Evolutionary conservation across 2,113 vertebrate genomes (phyloP).

Genomic region (Danionella cerebrum): DNA sequence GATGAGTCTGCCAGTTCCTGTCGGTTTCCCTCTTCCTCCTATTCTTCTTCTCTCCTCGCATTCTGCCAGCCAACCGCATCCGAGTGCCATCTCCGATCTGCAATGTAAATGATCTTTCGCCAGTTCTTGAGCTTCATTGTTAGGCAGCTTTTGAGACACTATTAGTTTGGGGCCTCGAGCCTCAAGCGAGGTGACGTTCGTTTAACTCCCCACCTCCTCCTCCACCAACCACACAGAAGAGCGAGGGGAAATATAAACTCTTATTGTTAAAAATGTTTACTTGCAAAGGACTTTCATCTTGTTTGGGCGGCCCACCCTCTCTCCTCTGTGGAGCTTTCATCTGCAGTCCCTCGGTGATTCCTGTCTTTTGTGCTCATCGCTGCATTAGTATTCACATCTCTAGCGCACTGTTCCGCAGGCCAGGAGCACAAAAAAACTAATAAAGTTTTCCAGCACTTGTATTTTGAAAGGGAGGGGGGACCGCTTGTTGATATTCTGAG

Average conservation of each 20-base stretch:
- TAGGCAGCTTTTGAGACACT: conserved; percentile 51
- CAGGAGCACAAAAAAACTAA: conserved; percentile 59
- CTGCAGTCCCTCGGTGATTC: conserved; percentile 63
- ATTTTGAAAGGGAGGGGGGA: conserved; percentile 4
- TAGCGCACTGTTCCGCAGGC: conserved; percentile 52
- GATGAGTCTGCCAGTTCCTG: conserved; percentile 48
- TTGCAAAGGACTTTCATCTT: conserved; percentile 74
- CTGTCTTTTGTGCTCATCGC: conserved; percentile 62
- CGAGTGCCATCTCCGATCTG: conserved; percentile 49
- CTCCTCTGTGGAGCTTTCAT: conserved; percentile 68
- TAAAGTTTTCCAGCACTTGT: no score
- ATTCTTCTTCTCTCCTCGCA: conserved; percentile 9
- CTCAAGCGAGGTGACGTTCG: conserved; percentile 51
- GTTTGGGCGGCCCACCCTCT: conserved; percentile 66
- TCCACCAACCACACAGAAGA: conserved; percentile 49
- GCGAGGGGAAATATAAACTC: conserved; percentile 63
- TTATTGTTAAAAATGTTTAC: conserved; percentile 75
- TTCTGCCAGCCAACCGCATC: conserved; percentile 26
- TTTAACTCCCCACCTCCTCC: conserved; percentile 38
- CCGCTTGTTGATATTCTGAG: conserved; percentile 48
- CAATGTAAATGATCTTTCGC: conserved; percentile 52
- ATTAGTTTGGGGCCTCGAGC: conserved; percentile 49
- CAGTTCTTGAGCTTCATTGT: conserved; percentile 59
- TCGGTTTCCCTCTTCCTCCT: conserved; percentile 27
- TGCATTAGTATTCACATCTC: conserved; percentile 73